These are phyloP conservation scores for Thaumetopoea pityocampa DNA, from an alignment of 1,140 invertebrate species.

Conservation along the genomic window DNA sequence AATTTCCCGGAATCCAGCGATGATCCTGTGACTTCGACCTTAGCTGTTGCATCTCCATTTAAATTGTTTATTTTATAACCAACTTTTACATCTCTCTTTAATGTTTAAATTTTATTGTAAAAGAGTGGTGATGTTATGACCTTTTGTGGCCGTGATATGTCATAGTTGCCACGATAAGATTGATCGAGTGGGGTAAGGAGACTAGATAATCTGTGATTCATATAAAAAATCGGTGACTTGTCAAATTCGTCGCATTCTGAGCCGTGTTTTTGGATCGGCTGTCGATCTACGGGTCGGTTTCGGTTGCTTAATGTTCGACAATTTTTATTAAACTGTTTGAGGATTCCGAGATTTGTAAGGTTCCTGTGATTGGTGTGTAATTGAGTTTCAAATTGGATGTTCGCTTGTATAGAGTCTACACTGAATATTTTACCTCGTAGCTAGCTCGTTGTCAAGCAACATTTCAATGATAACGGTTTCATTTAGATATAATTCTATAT, in stretches of 20 bases:
- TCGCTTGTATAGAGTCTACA: too few species aligned
- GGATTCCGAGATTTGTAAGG: not conserved
- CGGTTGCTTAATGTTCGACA: constrained; percentile 19
- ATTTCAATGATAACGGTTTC: too few species aligned
- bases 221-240: constrained; percentile 72
- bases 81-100: constrained; percentile 10
- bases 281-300: constrained; percentile 42
- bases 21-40: constrained; percentile 62
- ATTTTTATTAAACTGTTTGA: constrained; percentile 3
- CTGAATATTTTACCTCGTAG: too few species aligned
- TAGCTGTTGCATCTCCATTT: constrained; percentile 35
- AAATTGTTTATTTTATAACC: constrained; percentile 14
- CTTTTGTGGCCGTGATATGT: constrained; percentile 12
- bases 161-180: constrained; percentile 67
- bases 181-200: constrained; percentile 71
- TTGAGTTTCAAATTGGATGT: too few species aligned
- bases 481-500: too few species aligned
- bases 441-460: too few species aligned
- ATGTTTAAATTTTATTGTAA: constrained; percentile 15
- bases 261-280: constrained; percentile 37
- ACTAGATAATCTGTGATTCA: constrained; percentile 62
- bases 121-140: not conserved
- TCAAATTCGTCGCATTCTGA: constrained; percentile 71
- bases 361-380: not conserved
- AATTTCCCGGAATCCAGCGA: constrained; percentile 73